Conservation (phyloP, 2,797 vertebrate genomes). For the Mus minutoides region DNA sequence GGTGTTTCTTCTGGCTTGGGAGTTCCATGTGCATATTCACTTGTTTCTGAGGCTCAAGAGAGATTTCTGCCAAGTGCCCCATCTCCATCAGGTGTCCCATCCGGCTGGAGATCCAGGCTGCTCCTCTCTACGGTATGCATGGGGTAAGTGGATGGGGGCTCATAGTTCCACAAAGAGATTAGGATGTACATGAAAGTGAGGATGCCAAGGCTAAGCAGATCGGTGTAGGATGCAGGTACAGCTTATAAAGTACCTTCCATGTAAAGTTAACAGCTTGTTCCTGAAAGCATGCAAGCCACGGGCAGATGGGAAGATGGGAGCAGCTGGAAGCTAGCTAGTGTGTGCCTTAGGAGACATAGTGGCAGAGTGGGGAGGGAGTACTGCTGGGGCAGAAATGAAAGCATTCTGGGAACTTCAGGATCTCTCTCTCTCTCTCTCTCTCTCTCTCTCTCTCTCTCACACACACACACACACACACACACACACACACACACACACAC, state of each 20-base stretch:
- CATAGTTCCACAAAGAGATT: neutral
- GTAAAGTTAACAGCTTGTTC: neutral
- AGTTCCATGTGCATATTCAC: neutral
- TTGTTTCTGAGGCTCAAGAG: neutral
- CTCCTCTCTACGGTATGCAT: too few species aligned
- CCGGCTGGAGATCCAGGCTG: rapidly evolving
- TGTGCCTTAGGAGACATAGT: neutral
- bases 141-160: rapidly evolving
- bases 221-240: neutral
- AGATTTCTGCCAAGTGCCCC: neutral
- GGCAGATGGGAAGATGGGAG: rapidly evolving
- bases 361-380: neutral
- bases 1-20: neutral
- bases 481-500: neutral
- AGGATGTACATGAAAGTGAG: rapidly evolving
- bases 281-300: rapidly evolving
- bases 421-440: too few species aligned
- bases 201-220: neutral
- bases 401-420: neutral
- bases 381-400: neutral
- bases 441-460: too few species aligned
- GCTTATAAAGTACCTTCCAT: neutral
- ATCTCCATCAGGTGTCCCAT: neutral
- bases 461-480: neutral
- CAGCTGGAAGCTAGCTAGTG: rapidly evolving